Evolutionary conservation across 2,113 vertebrate genomes (phyloP).

Genomic region (Callocephalon fimbriatum): DNA sequence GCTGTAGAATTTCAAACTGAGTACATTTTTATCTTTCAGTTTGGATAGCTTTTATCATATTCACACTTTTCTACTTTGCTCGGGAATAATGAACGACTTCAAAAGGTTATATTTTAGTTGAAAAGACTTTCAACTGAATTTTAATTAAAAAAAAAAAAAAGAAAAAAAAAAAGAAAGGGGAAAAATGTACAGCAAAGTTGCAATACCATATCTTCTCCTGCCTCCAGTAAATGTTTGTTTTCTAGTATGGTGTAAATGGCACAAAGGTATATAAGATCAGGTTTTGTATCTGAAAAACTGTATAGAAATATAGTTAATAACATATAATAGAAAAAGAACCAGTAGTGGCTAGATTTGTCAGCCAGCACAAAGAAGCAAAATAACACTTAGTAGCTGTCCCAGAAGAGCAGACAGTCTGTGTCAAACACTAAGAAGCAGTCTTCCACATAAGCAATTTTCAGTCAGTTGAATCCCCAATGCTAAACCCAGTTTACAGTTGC

Average conservation of each 20-base stretch:
- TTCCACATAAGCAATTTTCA: background rate
- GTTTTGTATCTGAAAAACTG: background rate
- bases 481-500: background rate
- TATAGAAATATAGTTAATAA: background rate
- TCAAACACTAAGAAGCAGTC: background rate
- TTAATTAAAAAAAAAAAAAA: background rate
- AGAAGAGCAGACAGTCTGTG: background rate
- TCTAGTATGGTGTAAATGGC: background rate
- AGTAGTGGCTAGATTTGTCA: background rate
- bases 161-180: background rate
- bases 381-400: background rate
- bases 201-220: background rate
- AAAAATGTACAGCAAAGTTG: background rate
- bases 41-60: constrained; percentile 35
- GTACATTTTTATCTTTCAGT: constrained; percentile 32
- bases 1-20: constrained; percentile 7
- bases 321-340: background rate
- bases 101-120: constrained; percentile 44
- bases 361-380: background rate
- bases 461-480: background rate
- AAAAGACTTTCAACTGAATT: constrained; percentile 31
- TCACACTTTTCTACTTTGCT: background rate
- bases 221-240: background rate
- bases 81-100: constrained; percentile 17
- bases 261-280: background rate